Evolutionary conservation across 1,140 invertebrate genomes (phyloP).

Genomic region (Ips nitidus): DNA sequence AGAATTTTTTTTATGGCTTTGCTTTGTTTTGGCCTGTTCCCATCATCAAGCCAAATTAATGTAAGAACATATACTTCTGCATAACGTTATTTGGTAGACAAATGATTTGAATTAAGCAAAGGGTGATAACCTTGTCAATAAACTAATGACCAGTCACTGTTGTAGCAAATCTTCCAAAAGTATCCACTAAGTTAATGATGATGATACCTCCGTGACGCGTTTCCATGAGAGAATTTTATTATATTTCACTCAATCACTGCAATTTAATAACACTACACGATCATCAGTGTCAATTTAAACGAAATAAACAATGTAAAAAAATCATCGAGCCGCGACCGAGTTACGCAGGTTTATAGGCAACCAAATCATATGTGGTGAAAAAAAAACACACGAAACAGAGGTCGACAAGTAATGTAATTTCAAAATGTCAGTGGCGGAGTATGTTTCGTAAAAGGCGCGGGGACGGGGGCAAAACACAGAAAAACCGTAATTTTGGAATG

Average conservation of each 20-base stretch:
- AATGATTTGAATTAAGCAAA: too few species aligned
- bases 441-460: slow-evolving; percentile 5
- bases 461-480: not conserved
- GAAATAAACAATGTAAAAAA: slow-evolving; percentile 9
- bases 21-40: too few species aligned
- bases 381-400: slow-evolving; percentile 4
- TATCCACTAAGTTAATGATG: too few species aligned
- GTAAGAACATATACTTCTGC: too few species aligned
- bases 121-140: too few species aligned
- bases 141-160: too few species aligned
- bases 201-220: too few species aligned
- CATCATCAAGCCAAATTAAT: too few species aligned
- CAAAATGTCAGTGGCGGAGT: slow-evolving; percentile 5
- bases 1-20: too few species aligned
- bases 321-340: slow-evolving; percentile 8
- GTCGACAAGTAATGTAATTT: slow-evolving; percentile 12
- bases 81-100: too few species aligned
- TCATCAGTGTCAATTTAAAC: slow-evolving; percentile 9
- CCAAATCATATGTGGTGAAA: slow-evolving; percentile 1
- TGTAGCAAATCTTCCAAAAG: too few species aligned
- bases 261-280: slow-evolving; percentile 12
- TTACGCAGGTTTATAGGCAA: slow-evolving; percentile 5
- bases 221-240: not conserved
- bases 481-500: slow-evolving; percentile 6
- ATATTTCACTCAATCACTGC: not conserved